phyloP scores from a whole-genome alignment of 2,888 invertebrate species.

The Cenopis cana region DNA sequence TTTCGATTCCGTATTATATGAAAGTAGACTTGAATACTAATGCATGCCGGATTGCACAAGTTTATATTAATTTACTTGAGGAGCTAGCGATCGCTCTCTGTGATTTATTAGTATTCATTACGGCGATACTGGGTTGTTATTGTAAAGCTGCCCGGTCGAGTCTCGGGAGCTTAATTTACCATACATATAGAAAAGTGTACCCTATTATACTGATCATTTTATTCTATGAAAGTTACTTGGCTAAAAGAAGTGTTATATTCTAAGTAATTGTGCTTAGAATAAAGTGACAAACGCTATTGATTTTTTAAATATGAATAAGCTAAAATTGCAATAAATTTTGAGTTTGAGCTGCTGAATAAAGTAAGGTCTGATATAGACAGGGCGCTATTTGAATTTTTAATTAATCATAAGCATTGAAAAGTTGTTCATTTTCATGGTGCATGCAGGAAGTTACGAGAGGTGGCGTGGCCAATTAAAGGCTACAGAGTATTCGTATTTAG shows the following conservation, averaged over 20 bases:
- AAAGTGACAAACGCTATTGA: background rate
- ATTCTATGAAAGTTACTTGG: too few relatives aligned
- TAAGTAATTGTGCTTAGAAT: background rate
- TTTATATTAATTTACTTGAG: conserved; percentile 82
- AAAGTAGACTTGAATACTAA: conserved; percentile 78
- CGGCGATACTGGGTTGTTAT: conserved; percentile 54
- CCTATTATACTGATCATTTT: conserved; percentile 15
- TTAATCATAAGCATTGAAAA: conserved; percentile 39
- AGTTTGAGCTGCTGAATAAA: conserved; percentile 5
- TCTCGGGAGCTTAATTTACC: conserved; percentile 55
- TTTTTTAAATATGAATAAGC: conserved; percentile 8
- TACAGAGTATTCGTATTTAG: conserved; percentile 53
- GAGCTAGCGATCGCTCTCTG: conserved; percentile 68
- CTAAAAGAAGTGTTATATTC: too few relatives aligned
- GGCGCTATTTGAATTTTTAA: conserved; percentile 33
- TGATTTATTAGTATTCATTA: conserved; percentile 81
- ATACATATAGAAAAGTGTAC: conserved; percentile 60
- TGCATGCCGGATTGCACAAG: conserved; percentile 78
- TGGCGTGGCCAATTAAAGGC: conserved; percentile 71
- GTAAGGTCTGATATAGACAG: conserved; percentile 9
- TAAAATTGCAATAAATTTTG: conserved; percentile 14
- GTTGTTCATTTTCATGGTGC: conserved; percentile 59
- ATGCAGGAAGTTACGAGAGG: conserved; percentile 56
- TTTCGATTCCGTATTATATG: conserved; percentile 79
- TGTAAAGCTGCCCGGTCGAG: conserved; percentile 57